A percentile compares a stretch with the other conserved stretches of the same genome.
These are phyloP conservation scores for Aplochiton taeniatus DNA, from an alignment of 2,797 vertebrate genomes.

Conservation along the genomic window DNA sequence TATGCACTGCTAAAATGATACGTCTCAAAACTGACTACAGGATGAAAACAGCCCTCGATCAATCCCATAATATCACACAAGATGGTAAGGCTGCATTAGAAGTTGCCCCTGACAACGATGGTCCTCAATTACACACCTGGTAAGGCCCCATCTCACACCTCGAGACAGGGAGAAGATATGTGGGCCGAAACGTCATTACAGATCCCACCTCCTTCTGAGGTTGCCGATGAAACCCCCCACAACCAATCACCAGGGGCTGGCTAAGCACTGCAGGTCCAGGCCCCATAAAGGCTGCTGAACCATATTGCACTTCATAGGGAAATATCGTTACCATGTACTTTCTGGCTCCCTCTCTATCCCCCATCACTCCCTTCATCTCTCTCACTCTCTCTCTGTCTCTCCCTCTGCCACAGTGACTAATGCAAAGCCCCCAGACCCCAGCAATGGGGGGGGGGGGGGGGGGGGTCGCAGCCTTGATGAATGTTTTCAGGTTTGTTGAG, in stretches of 20 bases:
- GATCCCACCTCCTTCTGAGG: not conserved
- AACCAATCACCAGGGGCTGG: slow-evolving; percentile 3
- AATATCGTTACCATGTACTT: slow-evolving; percentile 35
- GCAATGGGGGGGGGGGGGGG: not conserved
- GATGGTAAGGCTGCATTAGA: not conserved
- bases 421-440: slow-evolving; percentile 20
- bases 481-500: slow-evolving; percentile 48
- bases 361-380: too few relatives aligned
- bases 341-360: slow-evolving; percentile 1
- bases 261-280: slow-evolving; percentile 4
- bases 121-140: slow-evolving; percentile 5
- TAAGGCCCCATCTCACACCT: slow-evolving; percentile 4
- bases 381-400: too few relatives aligned
- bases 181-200: slow-evolving; percentile 3
- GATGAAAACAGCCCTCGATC: not conserved
- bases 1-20: not conserved
- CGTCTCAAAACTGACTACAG: not conserved
- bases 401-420: slow-evolving; percentile 47
- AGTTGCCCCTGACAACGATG: not conserved
- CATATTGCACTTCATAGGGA: slow-evolving; percentile 28
- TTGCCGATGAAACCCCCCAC: not conserved
- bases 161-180: not conserved
- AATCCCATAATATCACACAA: not conserved
- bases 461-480: slow-evolving; percentile 33
- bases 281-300: slow-evolving; percentile 17